Base-by-base conservation (phyloP, 1,140 invertebrate species). In the Drepana arcuata region DNA sequence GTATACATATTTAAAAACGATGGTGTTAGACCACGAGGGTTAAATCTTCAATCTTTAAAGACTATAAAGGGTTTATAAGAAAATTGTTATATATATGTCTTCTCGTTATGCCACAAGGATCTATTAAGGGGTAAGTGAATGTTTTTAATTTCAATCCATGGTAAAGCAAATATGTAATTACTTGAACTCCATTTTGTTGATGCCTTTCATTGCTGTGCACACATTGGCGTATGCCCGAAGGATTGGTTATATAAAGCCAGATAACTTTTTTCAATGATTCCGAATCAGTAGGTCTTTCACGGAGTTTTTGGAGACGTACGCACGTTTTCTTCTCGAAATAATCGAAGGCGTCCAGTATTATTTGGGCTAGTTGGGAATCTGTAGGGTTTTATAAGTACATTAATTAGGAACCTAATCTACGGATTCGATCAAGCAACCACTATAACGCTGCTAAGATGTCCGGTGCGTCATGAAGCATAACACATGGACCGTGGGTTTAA, bases 221-320 rank as follows among this genome's bases (percentile, higher is more conserved):
- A 34, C 77, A 81, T 18, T 79, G 74, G 6, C 52, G 44, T 14
- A 79, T 61, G 1, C 77, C 74, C 7, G 56, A 48, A 1, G 77
- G 74, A 15, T 81, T 81, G 1, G 55, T 71, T 14, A 81, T 81
- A 13, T 75, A 79, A 15, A 81, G 32, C 74, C 74, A 81, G n/a
- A 65, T 50, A 0, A 70, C 60, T 2, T 51, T 48, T 30, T 66
- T 36, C 21, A 81, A n/a, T 1, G 77, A 81, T 14, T 44, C 14
- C 27, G 47, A 50, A 27, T 82, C 74, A 1, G 59, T 60, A 0
- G 78, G 78, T 24, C 49, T 53, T 18, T 79, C 67, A 3, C 73
- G 46, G 5, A 82, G 57, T 4, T 64, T 57, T 35, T 82, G 74
- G 1, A 82, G 54, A n/a, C 74, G 52, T 14, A 82, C 73, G 24